These are phyloP conservation scores for Stenchaetothrips biformis DNA, from an alignment of 2,888 invertebrate species.

Conservation along the genomic window DNA sequence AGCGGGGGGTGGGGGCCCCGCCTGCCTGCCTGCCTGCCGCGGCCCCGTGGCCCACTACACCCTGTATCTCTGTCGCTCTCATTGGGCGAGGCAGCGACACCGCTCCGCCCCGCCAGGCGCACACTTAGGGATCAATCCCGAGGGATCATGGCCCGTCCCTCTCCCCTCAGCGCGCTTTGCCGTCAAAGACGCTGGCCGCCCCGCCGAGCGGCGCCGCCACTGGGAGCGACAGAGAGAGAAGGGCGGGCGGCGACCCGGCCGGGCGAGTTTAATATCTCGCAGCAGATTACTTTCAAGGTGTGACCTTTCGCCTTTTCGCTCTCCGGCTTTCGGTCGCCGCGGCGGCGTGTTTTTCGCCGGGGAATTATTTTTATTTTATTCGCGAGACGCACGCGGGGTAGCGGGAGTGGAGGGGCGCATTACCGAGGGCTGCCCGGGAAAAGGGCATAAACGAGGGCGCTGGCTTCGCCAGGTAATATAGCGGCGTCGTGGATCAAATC, in stretches of 20 bases:
- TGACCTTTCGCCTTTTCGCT: not conserved
- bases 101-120: too few species aligned
- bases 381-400: not conserved
- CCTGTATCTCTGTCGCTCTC: not conserved
- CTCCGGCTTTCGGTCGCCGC: not conserved
- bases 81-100: not conserved
- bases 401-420: not conserved
- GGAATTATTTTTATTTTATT: not conserved
- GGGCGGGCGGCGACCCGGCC: not conserved
- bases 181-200: too few species aligned
- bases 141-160: too few species aligned
- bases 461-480: too few species aligned
- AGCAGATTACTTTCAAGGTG: conserved; percentile 12
- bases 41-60: too few species aligned
- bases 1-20: not conserved
- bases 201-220: not conserved
- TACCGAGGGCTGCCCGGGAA: too few species aligned
- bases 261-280: conserved; percentile 1
- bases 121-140: too few species aligned
- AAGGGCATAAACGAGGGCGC: too few species aligned
- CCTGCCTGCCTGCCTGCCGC: not conserved
- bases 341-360: not conserved
- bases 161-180: too few species aligned
- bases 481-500: too few species aligned
- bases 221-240: not conserved